Evolutionary conservation across 1,140 invertebrate genomes (phyloP).

Genomic region (Drosophila sp.): DNA sequence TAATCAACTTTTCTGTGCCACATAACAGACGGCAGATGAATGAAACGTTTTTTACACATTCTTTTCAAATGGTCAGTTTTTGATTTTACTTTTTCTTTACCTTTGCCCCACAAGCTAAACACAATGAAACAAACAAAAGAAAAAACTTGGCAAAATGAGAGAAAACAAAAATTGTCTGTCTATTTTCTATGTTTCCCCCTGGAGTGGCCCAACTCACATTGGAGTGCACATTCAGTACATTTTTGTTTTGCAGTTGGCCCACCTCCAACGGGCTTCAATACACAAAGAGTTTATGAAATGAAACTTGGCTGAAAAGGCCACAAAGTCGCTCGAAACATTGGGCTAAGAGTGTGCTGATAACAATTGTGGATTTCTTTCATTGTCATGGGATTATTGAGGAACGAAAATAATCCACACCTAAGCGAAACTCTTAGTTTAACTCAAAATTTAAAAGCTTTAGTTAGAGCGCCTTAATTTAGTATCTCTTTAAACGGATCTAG

Average conservation of each 20-base stretch:
- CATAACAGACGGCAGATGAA: not conserved
- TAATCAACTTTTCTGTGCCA: not conserved
- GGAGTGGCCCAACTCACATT: not conserved
- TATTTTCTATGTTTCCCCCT: constrained; percentile 1
- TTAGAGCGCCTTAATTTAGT: not conserved
- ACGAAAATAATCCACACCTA: not conserved
- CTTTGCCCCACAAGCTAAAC: not conserved
- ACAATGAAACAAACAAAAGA: constrained; percentile 4
- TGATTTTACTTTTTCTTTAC: constrained; percentile 11
- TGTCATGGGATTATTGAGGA: not conserved
- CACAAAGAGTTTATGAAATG: constrained; percentile 5
- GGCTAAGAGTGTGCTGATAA: not conserved
- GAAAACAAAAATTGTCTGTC: constrained; percentile 7
- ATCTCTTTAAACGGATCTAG: not conserved
- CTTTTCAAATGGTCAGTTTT: not conserved
- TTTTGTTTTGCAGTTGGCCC: not conserved
- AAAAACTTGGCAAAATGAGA: not conserved
- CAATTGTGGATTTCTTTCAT: not conserved
- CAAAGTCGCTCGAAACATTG: not conserved
- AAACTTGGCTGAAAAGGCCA: constrained; percentile 2
- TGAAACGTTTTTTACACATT: not conserved
- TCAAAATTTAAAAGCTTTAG: not conserved
- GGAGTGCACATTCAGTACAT: not conserved
- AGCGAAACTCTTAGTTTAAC: not conserved
- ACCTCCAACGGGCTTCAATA: constrained; percentile 4